phyloP scores from a whole-genome alignment of 2,797 vertebrate genomes.

The Enteromius anoplus region DNA sequence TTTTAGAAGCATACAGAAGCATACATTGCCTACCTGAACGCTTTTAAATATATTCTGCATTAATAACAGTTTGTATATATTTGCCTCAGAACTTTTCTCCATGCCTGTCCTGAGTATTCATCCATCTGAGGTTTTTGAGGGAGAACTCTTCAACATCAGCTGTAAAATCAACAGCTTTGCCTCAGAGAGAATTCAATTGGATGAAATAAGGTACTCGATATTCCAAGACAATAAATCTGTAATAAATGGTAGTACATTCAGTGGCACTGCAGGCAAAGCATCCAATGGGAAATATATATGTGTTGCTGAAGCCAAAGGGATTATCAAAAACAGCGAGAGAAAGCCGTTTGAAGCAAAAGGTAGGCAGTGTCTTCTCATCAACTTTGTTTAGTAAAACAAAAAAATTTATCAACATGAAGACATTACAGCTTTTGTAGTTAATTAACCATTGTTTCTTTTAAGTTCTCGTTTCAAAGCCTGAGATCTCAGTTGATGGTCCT shows the following conservation, averaged over 20 bases:
- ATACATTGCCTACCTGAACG: no score
- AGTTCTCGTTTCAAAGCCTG: constrained; percentile 65
- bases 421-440: neutral
- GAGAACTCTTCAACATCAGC: constrained; percentile 60
- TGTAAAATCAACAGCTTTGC: constrained; percentile 64
- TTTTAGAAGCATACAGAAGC: neutral
- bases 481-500: constrained; percentile 54
- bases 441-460: constrained; percentile 7
- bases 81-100: constrained; percentile 76
- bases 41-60: neutral
- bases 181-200: constrained; percentile 51
- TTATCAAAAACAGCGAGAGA: constrained; percentile 66
- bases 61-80: constrained; percentile 4
- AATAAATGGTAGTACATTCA: neutral
- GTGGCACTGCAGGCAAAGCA: neutral
- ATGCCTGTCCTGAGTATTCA: constrained; percentile 67
- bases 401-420: neutral
- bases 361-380: constrained; percentile 49
- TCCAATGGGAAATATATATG: constrained; percentile 72
- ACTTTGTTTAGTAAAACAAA: neutral
- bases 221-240: constrained; percentile 13
- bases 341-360: constrained; percentile 71
- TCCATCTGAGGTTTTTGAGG: constrained; percentile 70
- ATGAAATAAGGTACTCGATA: constrained; percentile 68
- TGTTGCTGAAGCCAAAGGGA: constrained; percentile 63